phyloP scores from a whole-genome alignment of 1,140 invertebrate genomes.

The Brachionus calyciflorus region DNA sequence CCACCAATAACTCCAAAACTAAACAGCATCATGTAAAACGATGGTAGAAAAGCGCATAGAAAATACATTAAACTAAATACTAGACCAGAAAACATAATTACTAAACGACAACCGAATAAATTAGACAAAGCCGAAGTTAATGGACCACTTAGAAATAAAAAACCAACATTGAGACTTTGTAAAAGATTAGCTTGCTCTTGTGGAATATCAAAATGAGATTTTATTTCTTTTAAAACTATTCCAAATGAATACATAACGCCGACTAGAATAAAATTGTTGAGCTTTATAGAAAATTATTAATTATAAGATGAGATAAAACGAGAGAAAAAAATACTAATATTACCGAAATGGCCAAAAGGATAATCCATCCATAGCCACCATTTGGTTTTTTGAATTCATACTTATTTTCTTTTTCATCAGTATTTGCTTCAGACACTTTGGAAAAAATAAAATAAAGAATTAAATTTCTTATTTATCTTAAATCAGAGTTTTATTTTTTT shows the following conservation, averaged over 20 bases:
- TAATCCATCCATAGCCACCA: constrained; percentile 43
- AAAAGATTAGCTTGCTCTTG: constrained; percentile 19
- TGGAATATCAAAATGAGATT: background rate
- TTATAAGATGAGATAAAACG: background rate
- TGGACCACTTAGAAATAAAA: constrained; percentile 68
- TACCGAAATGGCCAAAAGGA: constrained; percentile 17
- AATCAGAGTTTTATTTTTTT: too few species aligned
- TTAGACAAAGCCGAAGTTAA: constrained; percentile 80
- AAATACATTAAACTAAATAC: constrained; percentile 74
- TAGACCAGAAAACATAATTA: constrained; percentile 79
- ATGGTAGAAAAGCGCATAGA: constrained; percentile 74
- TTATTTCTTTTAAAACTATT: background rate
- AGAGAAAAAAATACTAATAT: background rate
- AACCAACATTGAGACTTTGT: constrained; percentile 22
- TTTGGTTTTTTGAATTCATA: background rate
- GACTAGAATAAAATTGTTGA: constrained; percentile 23
- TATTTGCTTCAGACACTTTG: too few species aligned
- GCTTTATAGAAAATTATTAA: background rate
- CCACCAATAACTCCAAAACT: constrained; percentile 81
- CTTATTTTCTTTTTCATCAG: too few species aligned
- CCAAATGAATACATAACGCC: constrained; percentile 33
- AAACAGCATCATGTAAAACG: constrained; percentile 74
- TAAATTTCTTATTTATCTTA: too few species aligned
- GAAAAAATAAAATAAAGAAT: too few species aligned
- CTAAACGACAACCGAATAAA: constrained; percentile 79